phyloP scores from a whole-genome alignment of 2,888 invertebrate species.

The Apotomis capreana region DNA sequence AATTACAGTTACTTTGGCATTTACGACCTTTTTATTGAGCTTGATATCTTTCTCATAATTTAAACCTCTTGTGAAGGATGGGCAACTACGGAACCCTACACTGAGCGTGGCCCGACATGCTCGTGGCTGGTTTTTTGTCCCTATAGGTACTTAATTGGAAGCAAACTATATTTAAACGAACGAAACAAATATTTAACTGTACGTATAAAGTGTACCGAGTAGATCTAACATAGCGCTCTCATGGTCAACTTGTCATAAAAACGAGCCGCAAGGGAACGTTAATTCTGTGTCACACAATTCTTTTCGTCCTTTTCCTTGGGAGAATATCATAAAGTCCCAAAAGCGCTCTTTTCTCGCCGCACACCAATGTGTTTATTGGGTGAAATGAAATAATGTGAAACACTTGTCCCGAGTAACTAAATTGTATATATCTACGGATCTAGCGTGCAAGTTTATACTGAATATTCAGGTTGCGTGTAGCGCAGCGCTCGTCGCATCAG shows the following conservation, averaged over 20 bases:
- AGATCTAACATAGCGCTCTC: constrained; percentile 10
- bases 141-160: too few relatives aligned
- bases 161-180: not conserved
- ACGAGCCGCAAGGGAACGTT: constrained; percentile 22
- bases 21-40: too few relatives aligned
- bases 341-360: constrained; percentile 24
- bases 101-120: too few relatives aligned
- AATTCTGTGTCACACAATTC: constrained; percentile 27
- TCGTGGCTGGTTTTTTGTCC: too few relatives aligned
- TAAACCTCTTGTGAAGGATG: too few relatives aligned
- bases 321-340: constrained; percentile 27
- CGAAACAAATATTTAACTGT: not conserved
- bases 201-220: not conserved
- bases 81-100: too few relatives aligned
- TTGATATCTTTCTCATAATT: too few relatives aligned
- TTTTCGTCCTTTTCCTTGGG: constrained; percentile 30
- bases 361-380: constrained; percentile 18
- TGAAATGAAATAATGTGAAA: constrained; percentile 15
- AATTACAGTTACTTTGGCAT: too few relatives aligned
- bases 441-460: constrained; percentile 4
- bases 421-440: constrained; percentile 13
- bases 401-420: constrained; percentile 26
- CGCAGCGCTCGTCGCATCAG: constrained; percentile 23
- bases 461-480: constrained; percentile 29
- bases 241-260: constrained; percentile 30